These are phyloP conservation scores for Todiramphus chloris DNA, from an alignment of 2,113 vertebrate genomes.

Conservation along the genomic window DNA sequence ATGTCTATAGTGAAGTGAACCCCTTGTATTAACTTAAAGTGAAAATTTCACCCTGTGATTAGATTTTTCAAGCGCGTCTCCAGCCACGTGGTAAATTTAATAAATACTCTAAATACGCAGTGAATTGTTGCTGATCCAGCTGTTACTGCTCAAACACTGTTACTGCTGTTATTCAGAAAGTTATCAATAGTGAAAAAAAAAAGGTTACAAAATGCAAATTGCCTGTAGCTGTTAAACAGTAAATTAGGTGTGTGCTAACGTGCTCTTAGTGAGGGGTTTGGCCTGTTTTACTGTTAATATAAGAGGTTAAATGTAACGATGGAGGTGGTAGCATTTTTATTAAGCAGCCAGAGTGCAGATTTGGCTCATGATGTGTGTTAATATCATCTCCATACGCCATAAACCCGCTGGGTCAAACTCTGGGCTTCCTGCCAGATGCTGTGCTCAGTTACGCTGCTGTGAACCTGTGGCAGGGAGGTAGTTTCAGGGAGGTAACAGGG, in stretches of 20 bases:
- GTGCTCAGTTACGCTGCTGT: not conserved
- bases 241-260: not conserved
- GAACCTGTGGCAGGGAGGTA: not conserved
- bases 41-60: not conserved
- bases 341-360: not conserved
- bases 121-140: not conserved
- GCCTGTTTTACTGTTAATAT: not conserved
- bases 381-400: slow-evolving; percentile 5
- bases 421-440: slow-evolving; percentile 45
- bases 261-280: not conserved
- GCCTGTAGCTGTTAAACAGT: not conserved
- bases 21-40: not conserved
- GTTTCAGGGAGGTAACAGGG: slow-evolving; percentile 1
- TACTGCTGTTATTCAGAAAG: not conserved
- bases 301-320: not conserved
- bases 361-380: slow-evolving; percentile 21
- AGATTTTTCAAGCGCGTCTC: not conserved
- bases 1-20: not conserved
- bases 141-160: not conserved
- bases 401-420: slow-evolving; percentile 29
- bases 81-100: not conserved
- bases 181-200: not conserved
- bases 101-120: not conserved
- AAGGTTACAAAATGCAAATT: not conserved
- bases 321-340: slow-evolving; percentile 14